These are phyloP conservation scores for Malaclemys terrapin DNA, from an alignment of 2,113 vertebrate genomes.

Conservation along the genomic window DNA sequence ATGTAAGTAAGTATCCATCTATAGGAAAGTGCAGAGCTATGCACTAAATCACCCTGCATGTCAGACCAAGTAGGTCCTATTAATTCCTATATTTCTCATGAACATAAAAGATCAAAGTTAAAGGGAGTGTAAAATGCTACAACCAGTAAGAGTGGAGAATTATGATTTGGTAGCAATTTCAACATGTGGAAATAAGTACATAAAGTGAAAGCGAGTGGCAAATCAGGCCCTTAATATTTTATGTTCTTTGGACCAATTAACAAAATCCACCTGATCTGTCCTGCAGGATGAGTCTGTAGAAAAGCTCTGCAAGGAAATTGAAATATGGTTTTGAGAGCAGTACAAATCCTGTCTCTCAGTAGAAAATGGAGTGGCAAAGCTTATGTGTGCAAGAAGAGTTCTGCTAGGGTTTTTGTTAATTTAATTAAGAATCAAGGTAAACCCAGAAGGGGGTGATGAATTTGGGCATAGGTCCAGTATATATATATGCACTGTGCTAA, in stretches of 20 bases:
- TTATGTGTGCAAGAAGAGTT: neutral
- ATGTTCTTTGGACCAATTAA: neutral
- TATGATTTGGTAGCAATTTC: neutral
- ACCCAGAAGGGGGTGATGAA: neutral
- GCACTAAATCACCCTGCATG: neutral
- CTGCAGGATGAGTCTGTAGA: neutral
- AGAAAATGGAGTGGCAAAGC: too few relatives aligned
- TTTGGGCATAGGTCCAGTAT: neutral
- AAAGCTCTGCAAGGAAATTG: neutral
- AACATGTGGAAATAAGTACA: neutral
- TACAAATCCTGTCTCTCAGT: neutral
- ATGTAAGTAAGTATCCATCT: neutral
- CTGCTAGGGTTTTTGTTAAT: neutral
- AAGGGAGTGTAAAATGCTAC: neutral
- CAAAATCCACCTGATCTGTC: neutral
- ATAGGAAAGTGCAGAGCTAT: conserved; percentile 17
- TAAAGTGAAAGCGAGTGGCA: neutral
- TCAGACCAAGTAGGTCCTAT: conserved; percentile 20
- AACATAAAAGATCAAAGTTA: neutral
- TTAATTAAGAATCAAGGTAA: neutral
- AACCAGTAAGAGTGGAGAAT: neutral
- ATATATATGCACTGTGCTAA: neutral
- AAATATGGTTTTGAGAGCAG: neutral
- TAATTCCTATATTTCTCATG: conserved; percentile 20
- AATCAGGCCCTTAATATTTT: neutral